Conservation (phyloP, 1,140 invertebrate species). For the Tribolium madens region DNA sequence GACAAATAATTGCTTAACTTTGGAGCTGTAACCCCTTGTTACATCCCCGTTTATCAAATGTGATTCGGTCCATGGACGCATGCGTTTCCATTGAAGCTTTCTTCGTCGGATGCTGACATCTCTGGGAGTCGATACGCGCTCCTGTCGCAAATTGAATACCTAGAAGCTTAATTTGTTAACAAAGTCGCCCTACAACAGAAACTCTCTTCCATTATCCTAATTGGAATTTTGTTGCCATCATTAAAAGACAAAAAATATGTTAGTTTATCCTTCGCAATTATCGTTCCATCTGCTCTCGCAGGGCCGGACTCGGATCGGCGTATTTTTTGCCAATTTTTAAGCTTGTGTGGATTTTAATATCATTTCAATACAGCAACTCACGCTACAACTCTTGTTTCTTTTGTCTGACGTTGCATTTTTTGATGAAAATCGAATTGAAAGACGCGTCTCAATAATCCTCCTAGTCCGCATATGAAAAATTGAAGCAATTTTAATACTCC, state of each 20-base stretch:
- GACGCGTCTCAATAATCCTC: not conserved
- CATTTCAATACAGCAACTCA: not conserved
- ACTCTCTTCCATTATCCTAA: not conserved
- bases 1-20: constrained; percentile 16
- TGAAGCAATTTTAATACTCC: not conserved
- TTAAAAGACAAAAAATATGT: not conserved
- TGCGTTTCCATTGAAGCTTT: constrained; percentile 41
- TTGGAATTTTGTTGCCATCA: not conserved
- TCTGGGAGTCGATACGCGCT: constrained; percentile 50
- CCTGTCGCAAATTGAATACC: constrained; percentile 14
- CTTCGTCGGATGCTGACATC: constrained; percentile 53
- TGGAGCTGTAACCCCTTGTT: constrained; percentile 32
- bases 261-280: constrained; percentile 4
- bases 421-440: not conserved
- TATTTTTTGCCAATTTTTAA: not conserved
- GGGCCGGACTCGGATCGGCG: not conserved
- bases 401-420: not conserved
- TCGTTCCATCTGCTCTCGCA: not conserved
- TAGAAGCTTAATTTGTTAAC: not conserved
- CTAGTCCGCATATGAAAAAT: not conserved
- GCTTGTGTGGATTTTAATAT: not conserved
- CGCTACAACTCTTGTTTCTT: not conserved
- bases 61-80: constrained; percentile 42
- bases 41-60: constrained; percentile 47
- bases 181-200: not conserved